These are phyloP conservation scores for Mesorhabditis belari DNA, from an alignment of 2,888 invertebrate species.

Conservation along the genomic window DNA sequence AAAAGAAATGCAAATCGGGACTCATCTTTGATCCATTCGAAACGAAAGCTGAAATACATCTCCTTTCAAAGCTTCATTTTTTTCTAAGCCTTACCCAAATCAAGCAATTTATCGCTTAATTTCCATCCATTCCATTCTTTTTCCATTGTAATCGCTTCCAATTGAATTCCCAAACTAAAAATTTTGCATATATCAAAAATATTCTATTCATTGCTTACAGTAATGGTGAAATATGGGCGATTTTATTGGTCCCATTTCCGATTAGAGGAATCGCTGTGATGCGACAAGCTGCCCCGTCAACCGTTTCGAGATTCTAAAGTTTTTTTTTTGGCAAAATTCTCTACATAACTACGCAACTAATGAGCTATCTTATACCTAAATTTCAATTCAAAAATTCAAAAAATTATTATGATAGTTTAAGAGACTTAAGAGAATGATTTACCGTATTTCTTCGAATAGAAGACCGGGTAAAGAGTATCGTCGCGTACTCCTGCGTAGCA, in stretches of 20 bases:
- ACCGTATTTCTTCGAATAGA: too few species aligned
- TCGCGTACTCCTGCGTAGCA: too few species aligned
- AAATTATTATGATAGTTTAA: too few species aligned
- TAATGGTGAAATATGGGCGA: constrained; percentile 33
- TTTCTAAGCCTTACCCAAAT: constrained; percentile 35
- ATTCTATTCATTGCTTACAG: constrained; percentile 12
- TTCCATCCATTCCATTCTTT: constrained; percentile 22
- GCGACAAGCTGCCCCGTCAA: constrained; percentile 35
- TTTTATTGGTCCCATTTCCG: constrained; percentile 16
- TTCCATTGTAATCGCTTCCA: constrained; percentile 31
- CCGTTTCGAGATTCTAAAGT: constrained; percentile 13
- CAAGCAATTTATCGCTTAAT: constrained; percentile 40
- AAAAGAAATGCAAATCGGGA: constrained; percentile 48
- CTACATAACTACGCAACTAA: too few species aligned
- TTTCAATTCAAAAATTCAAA: too few species aligned
- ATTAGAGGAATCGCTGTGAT: constrained; percentile 39
- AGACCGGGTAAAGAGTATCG: too few species aligned
- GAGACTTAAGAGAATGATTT: too few species aligned
- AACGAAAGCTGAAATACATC: constrained; percentile 10
- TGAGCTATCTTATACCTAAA: too few species aligned
- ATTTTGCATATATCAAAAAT: not conserved
- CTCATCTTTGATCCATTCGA: constrained; percentile 26
- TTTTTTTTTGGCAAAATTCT: not conserved
- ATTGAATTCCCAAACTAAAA: constrained; percentile 30
- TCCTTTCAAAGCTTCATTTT: not conserved